Percentiles rank a stretch among this genome's conserved stretches.
Evolutionary conservation across 2,797 vertebrate species (phyloP).

Genomic region (Podarcis siculus): DNA sequence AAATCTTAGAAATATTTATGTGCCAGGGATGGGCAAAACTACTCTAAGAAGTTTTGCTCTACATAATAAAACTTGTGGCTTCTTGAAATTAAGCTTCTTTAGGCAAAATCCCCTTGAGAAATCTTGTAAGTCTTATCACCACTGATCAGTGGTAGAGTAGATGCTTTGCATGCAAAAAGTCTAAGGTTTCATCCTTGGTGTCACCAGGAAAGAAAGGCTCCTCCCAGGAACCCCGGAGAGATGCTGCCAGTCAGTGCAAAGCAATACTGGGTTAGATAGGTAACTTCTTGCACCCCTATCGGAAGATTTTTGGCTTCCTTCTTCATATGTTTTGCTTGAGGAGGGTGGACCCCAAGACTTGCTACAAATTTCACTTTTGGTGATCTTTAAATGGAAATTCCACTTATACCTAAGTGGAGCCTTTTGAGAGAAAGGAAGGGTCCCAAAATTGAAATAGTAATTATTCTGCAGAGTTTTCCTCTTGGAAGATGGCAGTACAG

Average conservation of each 20-base stretch:
- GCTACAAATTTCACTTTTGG: not conserved
- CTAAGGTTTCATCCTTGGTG: too few relatives aligned
- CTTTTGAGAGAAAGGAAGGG: not conserved
- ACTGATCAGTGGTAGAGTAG: not conserved
- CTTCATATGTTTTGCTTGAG: not conserved
- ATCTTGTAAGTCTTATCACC: not conserved
- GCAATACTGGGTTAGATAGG: not conserved
- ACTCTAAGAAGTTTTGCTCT: not conserved
- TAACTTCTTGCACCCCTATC: too few relatives aligned
- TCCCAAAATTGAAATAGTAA: not conserved
- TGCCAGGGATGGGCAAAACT: not conserved
- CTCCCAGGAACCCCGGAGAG: too few relatives aligned
- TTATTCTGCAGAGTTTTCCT: not conserved
- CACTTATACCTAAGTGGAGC: not conserved
- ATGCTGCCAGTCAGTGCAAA: too few relatives aligned
- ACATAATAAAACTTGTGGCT: not conserved
- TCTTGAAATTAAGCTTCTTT: not conserved
- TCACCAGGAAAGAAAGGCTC: too few relatives aligned
- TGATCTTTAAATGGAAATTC: not conserved
- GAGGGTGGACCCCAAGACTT: too few relatives aligned
- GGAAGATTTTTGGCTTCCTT: not conserved
- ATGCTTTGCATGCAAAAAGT: too few relatives aligned
- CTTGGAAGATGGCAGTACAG: not conserved
- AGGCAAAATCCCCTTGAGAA: not conserved
- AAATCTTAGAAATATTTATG: not conserved